Base-by-base conservation (phyloP, 2,888 invertebrate species). In the Sylvicola cinctus region DNA sequence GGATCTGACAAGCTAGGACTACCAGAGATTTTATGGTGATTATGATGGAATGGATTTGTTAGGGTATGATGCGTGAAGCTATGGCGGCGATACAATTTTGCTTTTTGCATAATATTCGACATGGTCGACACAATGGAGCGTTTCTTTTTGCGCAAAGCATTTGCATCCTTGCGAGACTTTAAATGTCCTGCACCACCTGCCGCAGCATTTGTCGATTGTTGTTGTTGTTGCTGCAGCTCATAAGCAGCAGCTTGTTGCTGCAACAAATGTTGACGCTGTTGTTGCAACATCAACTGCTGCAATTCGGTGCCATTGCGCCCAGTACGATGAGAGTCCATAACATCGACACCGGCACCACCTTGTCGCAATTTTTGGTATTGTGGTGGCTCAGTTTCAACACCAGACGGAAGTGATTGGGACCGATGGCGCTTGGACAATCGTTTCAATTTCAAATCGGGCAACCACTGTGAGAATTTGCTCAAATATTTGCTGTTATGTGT, bases 101-200 rank as follows among this genome's bases (percentile, higher is more conserved):
- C 84, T 60, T 84, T 85, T 52, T 83, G 81, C 44, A 87, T 60
- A 40, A 87, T 70, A 15, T 80, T 83, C 2, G 81, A 83, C 58
- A 87, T 75, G 1, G 84, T 84, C 0, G 81, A 74, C 0, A 83
- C 80, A 34, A 87, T 62, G 4, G 75, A 73, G 43, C 78, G 76
- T 49, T 80, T 80, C 52, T 80, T 81, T 58, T 79, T 20, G 20
- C 20, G 20, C 20, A 20, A 20, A 6, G 20, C 20, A 8, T 20
- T 20, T 8, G 20, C 20, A 8, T 20, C 20, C 8, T 20, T 20
- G 20, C 20, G 20, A 4, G 20, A 20, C 20, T 6, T 7, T 2
- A 2, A 15, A 5, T 16, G 26, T 32, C 25, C 14, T 11, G 4
- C 13, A 40, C 46, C 40, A 36, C 39, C 43, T 44, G 54, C 41